Percentiles rank a stretch among this genome's conserved stretches.
Conservation (phyloP, 1,140 invertebrate genomes). For the Rhysida immarginata region DNA sequence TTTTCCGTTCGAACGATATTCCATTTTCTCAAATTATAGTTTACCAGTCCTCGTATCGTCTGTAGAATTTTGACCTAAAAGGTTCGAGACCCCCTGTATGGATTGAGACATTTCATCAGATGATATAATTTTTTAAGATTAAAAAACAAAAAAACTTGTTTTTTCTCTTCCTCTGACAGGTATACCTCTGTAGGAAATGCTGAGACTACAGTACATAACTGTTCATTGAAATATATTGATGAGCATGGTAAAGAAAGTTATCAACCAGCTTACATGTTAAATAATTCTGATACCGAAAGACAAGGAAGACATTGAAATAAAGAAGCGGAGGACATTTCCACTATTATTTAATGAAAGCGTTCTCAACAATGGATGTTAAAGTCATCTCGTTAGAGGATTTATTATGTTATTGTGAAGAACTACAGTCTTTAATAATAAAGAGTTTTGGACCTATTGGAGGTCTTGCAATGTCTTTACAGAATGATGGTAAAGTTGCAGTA, state of each 20-base stretch:
- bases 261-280: slow-evolving; percentile 61
- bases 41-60: too few relatives aligned
- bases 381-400: background rate
- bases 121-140: too few relatives aligned
- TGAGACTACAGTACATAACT: slow-evolving; percentile 64
- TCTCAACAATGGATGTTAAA: too few relatives aligned
- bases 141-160: too few relatives aligned
- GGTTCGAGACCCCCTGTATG: too few relatives aligned
- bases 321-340: too few relatives aligned
- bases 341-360: background rate
- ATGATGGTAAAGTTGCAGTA: slow-evolving; percentile 16
- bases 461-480: slow-evolving; percentile 11
- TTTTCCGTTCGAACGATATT: too few relatives aligned
- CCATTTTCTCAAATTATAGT: too few relatives aligned
- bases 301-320: slow-evolving; percentile 42
- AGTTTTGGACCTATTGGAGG: slow-evolving; percentile 16
- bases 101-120: too few relatives aligned
- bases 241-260: slow-evolving; percentile 38
- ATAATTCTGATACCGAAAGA: slow-evolving; percentile 50
- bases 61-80: too few relatives aligned
- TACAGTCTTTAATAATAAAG: background rate
- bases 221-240: slow-evolving; percentile 40
- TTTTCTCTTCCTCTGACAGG: too few relatives aligned
- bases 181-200: slow-evolving; percentile 73
- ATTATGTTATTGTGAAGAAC: background rate